Percentiles rank a stretch among this genome's conserved stretches.
Evolutionary conservation across 2,797 vertebrate genomes (phyloP).

Genomic region (Lithobates pipiens): DNA sequence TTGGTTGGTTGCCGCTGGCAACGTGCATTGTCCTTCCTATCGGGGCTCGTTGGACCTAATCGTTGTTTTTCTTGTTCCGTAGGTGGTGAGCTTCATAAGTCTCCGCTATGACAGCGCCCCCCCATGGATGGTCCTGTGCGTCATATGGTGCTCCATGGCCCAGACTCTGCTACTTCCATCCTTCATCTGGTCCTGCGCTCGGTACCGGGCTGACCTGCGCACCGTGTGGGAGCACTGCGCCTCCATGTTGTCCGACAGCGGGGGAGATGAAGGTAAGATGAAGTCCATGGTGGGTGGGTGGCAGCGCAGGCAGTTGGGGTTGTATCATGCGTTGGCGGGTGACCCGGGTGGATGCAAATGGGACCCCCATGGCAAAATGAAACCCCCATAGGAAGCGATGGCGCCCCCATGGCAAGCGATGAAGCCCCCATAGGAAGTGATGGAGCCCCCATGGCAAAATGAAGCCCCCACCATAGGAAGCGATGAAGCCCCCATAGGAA

Average conservation of each 20-base stretch:
- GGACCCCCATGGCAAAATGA: no score
- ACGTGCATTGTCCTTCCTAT: no score
- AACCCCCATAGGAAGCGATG: no score
- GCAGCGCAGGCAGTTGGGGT: not conserved
- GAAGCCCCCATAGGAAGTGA: not conserved
- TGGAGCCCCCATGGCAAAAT: not conserved
- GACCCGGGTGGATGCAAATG: no score
- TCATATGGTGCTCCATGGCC: conserved; percentile 84
- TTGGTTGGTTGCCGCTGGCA: no score
- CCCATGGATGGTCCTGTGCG: conserved; percentile 82
- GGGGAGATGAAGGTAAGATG: conserved; percentile 76
- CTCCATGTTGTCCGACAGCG: conserved; percentile 82
- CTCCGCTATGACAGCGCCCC: conserved; percentile 80
- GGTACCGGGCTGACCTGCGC: conserved; percentile 80
- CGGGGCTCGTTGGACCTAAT: not conserved
- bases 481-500: no score
- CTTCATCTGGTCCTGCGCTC: conserved; percentile 83
- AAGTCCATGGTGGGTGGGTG: not conserved
- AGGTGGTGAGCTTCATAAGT: conserved; percentile 84
- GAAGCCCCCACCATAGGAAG: no score
- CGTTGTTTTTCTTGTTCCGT: conserved; percentile 3
- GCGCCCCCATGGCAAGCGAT: no score
- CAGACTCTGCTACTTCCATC: conserved; percentile 81
- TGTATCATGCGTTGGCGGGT: no score
- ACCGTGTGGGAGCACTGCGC: conserved; percentile 83